Percentiles rank a stretch among this genome's conserved stretches.
These are phyloP conservation scores for Erethizon dorsatum DNA, from an alignment of 2,797 vertebrate species.

Conservation along the genomic window DNA sequence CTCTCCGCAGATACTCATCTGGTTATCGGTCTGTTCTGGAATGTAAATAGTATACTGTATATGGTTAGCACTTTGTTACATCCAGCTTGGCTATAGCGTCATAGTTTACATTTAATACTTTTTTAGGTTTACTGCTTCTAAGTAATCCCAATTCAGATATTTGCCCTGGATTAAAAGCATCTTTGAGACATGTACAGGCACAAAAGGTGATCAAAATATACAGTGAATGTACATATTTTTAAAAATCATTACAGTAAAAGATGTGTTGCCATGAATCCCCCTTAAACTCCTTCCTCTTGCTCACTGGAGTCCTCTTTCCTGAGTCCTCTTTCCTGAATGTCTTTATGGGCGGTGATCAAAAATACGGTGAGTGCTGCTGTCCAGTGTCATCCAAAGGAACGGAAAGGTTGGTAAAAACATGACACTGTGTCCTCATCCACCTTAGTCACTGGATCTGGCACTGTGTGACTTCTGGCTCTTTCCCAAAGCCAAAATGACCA, in stretches of 20 bases:
- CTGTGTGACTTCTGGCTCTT: not conserved
- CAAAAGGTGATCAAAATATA: not conserved
- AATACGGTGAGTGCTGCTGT: not conserved
- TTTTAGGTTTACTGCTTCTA: not conserved
- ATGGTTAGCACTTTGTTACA: too few species aligned
- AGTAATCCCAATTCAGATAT: not conserved
- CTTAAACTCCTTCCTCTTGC: not conserved
- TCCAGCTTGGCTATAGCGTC: rapidly evolving
- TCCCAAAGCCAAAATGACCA: not conserved
- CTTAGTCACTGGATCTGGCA: not conserved
- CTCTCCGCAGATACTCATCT: not conserved
- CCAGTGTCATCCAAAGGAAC: not conserved
- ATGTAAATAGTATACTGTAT: not conserved
- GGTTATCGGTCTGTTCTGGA: too few species aligned
- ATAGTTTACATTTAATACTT: not conserved
- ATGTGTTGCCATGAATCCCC: not conserved
- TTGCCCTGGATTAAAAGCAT: not conserved
- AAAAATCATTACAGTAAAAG: not conserved
- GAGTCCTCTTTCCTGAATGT: not conserved
- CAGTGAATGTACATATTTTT: not conserved
- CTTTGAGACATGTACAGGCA: not conserved
- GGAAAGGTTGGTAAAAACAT: not conserved
- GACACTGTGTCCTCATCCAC: not conserved
- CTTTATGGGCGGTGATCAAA: not conserved
- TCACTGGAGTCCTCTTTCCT: not conserved